Conservation (phyloP, 2,888 invertebrate genomes). For the Ornithoptera alexandrae region DNA sequence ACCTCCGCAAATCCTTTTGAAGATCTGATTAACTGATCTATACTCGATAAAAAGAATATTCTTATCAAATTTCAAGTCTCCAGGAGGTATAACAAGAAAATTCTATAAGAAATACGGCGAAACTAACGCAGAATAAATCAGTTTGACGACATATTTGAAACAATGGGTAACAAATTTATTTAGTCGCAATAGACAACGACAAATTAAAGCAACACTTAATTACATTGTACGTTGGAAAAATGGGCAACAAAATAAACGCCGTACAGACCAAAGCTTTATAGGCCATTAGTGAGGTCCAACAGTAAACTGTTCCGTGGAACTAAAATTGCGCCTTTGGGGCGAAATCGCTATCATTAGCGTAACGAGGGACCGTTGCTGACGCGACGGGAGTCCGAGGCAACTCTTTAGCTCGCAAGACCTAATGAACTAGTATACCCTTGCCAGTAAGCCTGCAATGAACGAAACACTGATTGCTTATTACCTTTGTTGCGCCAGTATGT, state of each 20-base stretch:
- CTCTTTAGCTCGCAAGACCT: slow-evolving; percentile 66
- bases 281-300: slow-evolving; percentile 69
- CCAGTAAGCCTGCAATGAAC: slow-evolving; percentile 47
- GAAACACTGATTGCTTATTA: slow-evolving; percentile 41
- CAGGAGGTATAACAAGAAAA: too few species aligned
- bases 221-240: slow-evolving; percentile 35
- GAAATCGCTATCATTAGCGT: slow-evolving; percentile 77
- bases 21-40: too few species aligned
- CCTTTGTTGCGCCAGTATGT: slow-evolving; percentile 33
- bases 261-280: slow-evolving; percentile 59
- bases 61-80: too few species aligned
- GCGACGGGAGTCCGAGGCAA: slow-evolving; percentile 62
- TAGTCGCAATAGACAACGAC: slow-evolving; percentile 7
- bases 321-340: slow-evolving; percentile 69
- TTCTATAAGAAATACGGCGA: not conserved
- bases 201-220: slow-evolving; percentile 33
- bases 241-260: slow-evolving; percentile 61
- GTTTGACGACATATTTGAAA: not conserved
- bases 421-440: slow-evolving; percentile 65
- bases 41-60: too few species aligned
- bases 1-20: too few species aligned
- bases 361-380: slow-evolving; percentile 72
- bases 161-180: slow-evolving; percentile 13
- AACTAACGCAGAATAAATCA: not conserved
- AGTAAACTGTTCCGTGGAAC: slow-evolving; percentile 67